Conservation (phyloP, 2,113 vertebrate species). For the Dicentrarchus labrax region DNA sequence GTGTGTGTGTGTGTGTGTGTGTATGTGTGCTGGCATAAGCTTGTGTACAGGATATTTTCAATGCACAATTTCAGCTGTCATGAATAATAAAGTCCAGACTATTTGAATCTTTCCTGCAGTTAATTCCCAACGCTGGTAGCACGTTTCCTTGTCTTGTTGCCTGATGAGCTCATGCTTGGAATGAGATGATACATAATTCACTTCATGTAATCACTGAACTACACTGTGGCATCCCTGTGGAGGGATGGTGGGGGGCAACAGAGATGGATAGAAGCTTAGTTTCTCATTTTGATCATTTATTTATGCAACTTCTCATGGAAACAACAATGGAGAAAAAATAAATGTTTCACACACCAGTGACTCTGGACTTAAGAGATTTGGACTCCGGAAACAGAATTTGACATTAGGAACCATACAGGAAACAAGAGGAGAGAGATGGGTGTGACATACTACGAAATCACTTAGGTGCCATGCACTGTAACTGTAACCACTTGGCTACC, state of each 20-base stretch:
- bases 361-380: conserved; percentile 6
- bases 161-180: conserved; percentile 40
- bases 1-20: conserved; percentile 22
- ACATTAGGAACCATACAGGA: too few relatives aligned
- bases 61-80: conserved; percentile 39
- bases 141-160: conserved; percentile 36
- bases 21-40: background rate
- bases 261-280: background rate
- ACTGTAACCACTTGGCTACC: too few relatives aligned
- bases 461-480: too few relatives aligned
- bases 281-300: conserved; percentile 51
- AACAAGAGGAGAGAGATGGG: too few relatives aligned
- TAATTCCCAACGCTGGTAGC: conserved; percentile 45
- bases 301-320: conserved; percentile 35
- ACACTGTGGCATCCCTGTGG: background rate
- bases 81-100: conserved; percentile 48
- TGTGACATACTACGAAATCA: too few relatives aligned
- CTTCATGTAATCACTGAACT: conserved; percentile 32
- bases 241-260: background rate
- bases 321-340: background rate
- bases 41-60: conserved; percentile 25
- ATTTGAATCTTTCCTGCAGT: conserved; percentile 38
- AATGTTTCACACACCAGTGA: conserved; percentile 25
- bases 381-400: background rate
- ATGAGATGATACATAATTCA: conserved; percentile 65